These are phyloP conservation scores for Crotalus tigris DNA, from an alignment of 2,113 vertebrate species.

Conservation along the genomic window DNA sequence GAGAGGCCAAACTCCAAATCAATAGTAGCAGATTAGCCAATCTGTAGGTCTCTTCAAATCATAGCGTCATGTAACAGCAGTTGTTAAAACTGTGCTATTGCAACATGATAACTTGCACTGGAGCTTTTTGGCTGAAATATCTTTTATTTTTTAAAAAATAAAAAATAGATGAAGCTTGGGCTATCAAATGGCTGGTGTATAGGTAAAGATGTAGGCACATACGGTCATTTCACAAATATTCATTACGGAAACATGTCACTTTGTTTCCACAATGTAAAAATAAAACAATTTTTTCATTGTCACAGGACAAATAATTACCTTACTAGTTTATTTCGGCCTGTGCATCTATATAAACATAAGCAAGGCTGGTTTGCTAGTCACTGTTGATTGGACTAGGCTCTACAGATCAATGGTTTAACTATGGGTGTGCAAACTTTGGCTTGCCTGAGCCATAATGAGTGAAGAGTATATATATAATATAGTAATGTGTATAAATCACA, in stretches of 20 bases:
- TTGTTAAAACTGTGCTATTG: background rate
- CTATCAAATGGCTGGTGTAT: background rate
- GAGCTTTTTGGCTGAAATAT: background rate
- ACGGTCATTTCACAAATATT: background rate
- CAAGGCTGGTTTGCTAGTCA: background rate
- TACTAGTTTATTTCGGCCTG: background rate
- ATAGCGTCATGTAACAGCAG: background rate
- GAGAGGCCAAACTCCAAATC: constrained; percentile 49
- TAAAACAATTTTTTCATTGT: background rate
- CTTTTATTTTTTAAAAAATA: background rate
- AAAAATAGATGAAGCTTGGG: background rate
- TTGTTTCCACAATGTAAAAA: background rate
- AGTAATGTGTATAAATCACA: background rate
- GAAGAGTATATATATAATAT: background rate
- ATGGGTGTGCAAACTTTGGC: background rate
- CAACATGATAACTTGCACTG: background rate
- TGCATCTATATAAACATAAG: background rate
- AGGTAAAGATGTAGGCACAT: background rate
- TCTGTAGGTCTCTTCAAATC: background rate
- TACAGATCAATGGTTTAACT: background rate
- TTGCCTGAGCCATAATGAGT: background rate
- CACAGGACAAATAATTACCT: background rate
- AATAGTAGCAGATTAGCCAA: constrained; percentile 23
- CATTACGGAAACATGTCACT: background rate
- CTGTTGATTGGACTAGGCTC: background rate